phyloP scores from a whole-genome alignment of 2,113 vertebrate species.

The Gallinago undulata region DNA sequence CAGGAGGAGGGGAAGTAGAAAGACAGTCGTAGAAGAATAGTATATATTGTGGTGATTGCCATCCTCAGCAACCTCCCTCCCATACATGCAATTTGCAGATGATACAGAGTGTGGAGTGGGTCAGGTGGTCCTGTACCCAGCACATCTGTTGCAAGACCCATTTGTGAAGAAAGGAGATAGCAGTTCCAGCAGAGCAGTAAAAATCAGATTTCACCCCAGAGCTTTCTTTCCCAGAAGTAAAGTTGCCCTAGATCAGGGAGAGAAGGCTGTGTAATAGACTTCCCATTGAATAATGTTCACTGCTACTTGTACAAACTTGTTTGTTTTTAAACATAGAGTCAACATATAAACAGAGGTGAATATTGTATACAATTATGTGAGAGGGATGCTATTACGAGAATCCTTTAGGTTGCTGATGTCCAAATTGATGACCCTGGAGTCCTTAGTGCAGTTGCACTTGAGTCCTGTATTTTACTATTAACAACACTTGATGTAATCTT shows the following conservation, averaged over 20 bases:
- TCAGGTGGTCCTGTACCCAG: not conserved
- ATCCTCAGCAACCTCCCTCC: too few species aligned
- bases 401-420: not conserved
- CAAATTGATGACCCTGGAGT: not conserved
- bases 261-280: not conserved
- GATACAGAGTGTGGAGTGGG: accelerated
- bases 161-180: not conserved
- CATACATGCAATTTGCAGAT: not conserved
- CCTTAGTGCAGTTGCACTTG: not conserved
- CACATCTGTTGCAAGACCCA: not conserved
- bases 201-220: not conserved
- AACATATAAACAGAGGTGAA: not conserved
- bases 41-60: not conserved
- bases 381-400: not conserved
- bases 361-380: not conserved
- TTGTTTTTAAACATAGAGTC: not conserved
- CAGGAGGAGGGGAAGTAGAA: not conserved
- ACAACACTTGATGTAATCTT: not conserved
- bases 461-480: not conserved
- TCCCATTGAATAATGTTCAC: not conserved
- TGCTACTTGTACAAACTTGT: not conserved
- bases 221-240: not conserved
- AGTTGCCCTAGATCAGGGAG: not conserved
- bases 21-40: not conserved
- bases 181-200: not conserved